A percentile compares a stretch with the other conserved stretches of the same genome.
phyloP scores from a whole-genome alignment of 2,888 invertebrate genomes.

The Lycaena phlaeas region DNA sequence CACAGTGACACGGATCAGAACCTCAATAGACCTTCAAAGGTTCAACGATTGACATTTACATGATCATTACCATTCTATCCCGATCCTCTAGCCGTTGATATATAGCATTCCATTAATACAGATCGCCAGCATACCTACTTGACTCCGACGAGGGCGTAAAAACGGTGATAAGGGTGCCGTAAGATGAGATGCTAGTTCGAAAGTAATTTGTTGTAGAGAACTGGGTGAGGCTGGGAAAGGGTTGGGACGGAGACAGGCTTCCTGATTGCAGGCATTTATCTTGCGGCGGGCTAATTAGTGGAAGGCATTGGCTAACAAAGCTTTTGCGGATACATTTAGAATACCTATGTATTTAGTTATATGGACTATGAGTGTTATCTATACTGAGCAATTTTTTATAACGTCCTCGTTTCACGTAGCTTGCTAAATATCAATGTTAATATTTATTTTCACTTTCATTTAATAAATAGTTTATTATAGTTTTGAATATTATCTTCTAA shows the following conservation, averaged over 20 bases:
- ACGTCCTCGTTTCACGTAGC: too few relatives aligned
- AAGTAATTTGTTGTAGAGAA: constrained; percentile 30
- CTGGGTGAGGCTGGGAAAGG: constrained; percentile 17
- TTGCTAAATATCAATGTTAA: too few relatives aligned
- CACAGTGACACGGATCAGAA: constrained; percentile 47
- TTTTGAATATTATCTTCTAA: too few relatives aligned
- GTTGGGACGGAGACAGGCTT: constrained; percentile 33
- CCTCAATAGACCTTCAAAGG: constrained; percentile 39
- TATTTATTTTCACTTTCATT: too few relatives aligned
- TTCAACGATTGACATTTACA: constrained; percentile 55
- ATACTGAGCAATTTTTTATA: background rate
- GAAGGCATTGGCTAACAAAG: constrained; percentile 19
- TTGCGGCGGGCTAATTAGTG: constrained; percentile 54
- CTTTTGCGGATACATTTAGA: constrained; percentile 2
- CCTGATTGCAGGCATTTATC: constrained; percentile 65
- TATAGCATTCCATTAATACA: constrained; percentile 7
- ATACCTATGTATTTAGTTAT: too few relatives aligned
- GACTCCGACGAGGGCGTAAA: constrained; percentile 4
- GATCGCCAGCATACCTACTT: constrained; percentile 19
- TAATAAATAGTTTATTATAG: too few relatives aligned
- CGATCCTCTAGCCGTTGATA: constrained; percentile 10
- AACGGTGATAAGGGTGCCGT: constrained; percentile 14
- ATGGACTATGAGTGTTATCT: background rate
- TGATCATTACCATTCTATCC: constrained; percentile 41
- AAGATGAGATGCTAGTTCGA: constrained; percentile 27